Percentiles rank a stretch among this genome's conserved stretches.
Evolutionary conservation across 2,113 vertebrate genomes (phyloP).

Genomic region (Trichechus manatus): DNA sequence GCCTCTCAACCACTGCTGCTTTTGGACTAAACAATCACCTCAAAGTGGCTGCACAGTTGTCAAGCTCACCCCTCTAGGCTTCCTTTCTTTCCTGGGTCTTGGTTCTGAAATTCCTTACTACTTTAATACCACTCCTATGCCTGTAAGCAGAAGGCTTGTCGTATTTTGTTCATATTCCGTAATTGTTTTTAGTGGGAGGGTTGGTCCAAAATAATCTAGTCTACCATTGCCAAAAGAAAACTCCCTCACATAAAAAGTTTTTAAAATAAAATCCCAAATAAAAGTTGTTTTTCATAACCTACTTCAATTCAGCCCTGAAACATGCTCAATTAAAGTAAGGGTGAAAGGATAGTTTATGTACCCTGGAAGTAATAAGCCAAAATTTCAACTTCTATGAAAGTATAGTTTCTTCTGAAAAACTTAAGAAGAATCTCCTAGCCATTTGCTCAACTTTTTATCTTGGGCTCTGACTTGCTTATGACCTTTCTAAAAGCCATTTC

Average conservation of each 20-base stretch:
- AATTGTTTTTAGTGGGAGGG: background rate
- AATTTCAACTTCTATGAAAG: background rate
- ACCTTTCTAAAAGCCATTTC: conserved; percentile 4
- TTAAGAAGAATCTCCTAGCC: conserved; percentile 5
- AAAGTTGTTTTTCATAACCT: background rate
- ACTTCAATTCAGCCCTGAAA: background rate
- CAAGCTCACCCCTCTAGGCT: no score
- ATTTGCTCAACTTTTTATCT: background rate
- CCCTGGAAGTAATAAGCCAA: background rate
- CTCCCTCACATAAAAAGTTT: background rate
- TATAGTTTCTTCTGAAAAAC: conserved; percentile 9
- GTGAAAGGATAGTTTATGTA: background rate
- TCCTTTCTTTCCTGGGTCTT: background rate
- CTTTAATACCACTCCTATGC: background rate
- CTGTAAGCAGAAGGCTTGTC: background rate
- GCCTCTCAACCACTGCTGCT: background rate
- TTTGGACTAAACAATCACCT: background rate
- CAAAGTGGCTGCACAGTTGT: no score
- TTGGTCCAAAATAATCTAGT: background rate
- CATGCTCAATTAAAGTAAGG: background rate
- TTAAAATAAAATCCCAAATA: conserved; percentile 33
- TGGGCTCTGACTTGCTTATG: background rate
- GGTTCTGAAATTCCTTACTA: background rate
- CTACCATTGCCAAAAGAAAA: background rate
- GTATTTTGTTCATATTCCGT: no score